Conservation (phyloP, 2,888 invertebrate species). For the Tetanocera ferruginea region DNA sequence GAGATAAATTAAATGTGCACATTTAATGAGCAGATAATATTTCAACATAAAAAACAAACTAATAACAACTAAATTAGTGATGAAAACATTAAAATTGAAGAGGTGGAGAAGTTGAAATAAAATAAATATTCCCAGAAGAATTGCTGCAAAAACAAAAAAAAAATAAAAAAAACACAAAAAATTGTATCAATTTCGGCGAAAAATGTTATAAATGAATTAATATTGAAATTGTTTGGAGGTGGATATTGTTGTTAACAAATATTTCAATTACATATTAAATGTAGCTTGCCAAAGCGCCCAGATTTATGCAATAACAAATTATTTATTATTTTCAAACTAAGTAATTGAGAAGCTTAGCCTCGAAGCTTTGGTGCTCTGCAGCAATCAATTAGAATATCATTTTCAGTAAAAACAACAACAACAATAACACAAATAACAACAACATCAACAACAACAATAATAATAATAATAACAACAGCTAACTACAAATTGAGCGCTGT, state of each 20-base stretch:
- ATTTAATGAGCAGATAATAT: too few relatives aligned
- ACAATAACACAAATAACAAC: conserved; percentile 23
- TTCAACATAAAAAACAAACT: too few relatives aligned
- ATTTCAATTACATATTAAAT: neutral
- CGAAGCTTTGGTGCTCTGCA: neutral
- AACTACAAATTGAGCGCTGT: neutral
- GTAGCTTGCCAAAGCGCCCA: neutral
- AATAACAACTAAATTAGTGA: too few relatives aligned
- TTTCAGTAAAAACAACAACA: neutral
- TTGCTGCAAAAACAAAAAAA: too few relatives aligned
- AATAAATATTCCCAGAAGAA: too few relatives aligned
- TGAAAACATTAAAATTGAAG: too few relatives aligned
- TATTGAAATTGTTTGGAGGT: neutral
- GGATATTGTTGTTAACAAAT: too few relatives aligned
- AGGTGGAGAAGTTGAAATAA: too few relatives aligned
- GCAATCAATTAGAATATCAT: neutral
- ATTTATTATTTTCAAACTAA: conserved; percentile 16
- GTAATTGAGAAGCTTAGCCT: neutral
- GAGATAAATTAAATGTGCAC: too few relatives aligned
- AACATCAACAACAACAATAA: conserved; percentile 11
- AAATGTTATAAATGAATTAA: neutral
- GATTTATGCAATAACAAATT: conserved; percentile 18
- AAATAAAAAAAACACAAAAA: too few relatives aligned
- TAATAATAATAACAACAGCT: neutral
- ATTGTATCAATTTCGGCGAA: neutral